phyloP scores from a whole-genome alignment of 92 coral and sea anemone species.

The Paragorgia papillata region DNA sequence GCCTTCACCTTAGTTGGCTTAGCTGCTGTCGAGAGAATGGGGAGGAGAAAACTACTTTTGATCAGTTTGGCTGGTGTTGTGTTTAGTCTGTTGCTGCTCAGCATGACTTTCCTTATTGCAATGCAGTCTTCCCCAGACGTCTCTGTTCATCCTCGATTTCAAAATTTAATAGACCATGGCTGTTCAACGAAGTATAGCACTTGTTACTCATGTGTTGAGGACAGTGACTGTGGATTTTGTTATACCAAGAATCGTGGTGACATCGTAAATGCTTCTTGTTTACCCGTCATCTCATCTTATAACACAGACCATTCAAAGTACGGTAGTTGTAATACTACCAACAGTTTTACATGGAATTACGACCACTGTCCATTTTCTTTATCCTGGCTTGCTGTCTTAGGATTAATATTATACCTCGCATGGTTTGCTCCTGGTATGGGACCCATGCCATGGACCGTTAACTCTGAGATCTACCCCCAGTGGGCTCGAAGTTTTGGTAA shows the following conservation, averaged over 20 bases:
- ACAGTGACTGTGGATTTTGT: constrained; percentile 75
- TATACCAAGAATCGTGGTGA: constrained; percentile 55
- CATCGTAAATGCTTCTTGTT: constrained; percentile 75
- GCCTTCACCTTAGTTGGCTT: constrained; percentile 79
- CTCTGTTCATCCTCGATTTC: constrained; percentile 25
- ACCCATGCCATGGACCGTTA: constrained; percentile 52
- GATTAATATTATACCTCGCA: constrained; percentile 49
- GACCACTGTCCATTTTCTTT: constrained; percentile 77
- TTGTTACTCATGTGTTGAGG: constrained; percentile 44
- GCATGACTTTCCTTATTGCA: constrained; percentile 78
- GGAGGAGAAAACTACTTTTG: constrained; percentile 84
- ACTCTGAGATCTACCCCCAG: constrained; percentile 51
- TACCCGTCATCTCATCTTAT: constrained; percentile 51
- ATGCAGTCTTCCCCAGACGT: constrained; percentile 35
- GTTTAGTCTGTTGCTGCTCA: constrained; percentile 71
- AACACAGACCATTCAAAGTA: constrained; percentile 54
- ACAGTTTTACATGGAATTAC: constrained; percentile 58
- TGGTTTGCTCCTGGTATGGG: constrained; percentile 54
- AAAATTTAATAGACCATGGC: constrained; percentile 26
- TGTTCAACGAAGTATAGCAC: constrained; percentile 27
- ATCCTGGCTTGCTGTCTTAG: constrained; percentile 84
- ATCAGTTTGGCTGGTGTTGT: constrained; percentile 81
- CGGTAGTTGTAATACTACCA: constrained; percentile 71
- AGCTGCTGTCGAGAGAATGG: constrained; percentile 79
- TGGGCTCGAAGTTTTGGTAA: constrained; percentile 56